Evolutionary conservation across 1,140 invertebrate genomes (phyloP).

Genomic region (Bombus cullumanus): DNA sequence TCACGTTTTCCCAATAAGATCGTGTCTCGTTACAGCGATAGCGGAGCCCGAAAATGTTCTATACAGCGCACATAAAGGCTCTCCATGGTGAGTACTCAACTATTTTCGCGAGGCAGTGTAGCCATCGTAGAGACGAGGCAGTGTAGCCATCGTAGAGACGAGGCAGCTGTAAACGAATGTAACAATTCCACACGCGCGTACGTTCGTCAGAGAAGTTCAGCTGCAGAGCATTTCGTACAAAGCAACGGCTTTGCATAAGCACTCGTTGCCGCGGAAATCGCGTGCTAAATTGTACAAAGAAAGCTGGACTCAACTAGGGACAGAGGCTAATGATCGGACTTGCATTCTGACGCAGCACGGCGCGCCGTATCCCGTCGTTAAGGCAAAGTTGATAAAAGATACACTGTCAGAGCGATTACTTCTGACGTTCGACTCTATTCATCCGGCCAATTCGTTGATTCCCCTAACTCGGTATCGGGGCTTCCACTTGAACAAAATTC

Average conservation of each 20-base stretch:
- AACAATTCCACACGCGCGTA: not conserved
- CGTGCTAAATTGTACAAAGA: slow-evolving; percentile 2
- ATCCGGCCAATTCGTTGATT: slow-evolving; percentile 13
- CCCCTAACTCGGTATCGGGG: not conserved
- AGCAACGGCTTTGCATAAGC: not conserved
- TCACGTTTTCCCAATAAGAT: not conserved
- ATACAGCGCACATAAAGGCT: too few species aligned
- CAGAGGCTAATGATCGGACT: not conserved
- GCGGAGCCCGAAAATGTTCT: too few species aligned
- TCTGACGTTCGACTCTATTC: slow-evolving; percentile 16
- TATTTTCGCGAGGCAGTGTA: too few species aligned
- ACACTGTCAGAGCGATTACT: slow-evolving; percentile 17
- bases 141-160: too few species aligned
- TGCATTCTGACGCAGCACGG: not conserved
- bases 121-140: too few species aligned
- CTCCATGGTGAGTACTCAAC: too few species aligned
- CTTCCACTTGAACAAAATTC: slow-evolving; percentile 19
- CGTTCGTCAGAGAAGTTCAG: not conserved
- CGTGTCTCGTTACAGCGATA: not conserved
- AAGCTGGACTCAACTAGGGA: not conserved
- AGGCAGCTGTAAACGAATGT: too few species aligned
- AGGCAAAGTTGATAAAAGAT: not conserved
- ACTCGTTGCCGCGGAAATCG: not conserved
- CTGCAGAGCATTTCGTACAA: not conserved
- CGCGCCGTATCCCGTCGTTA: too few species aligned